Evolutionary conservation across 2,888 invertebrate species (phyloP).

Genomic region (Hipparchia sbordonii): DNA sequence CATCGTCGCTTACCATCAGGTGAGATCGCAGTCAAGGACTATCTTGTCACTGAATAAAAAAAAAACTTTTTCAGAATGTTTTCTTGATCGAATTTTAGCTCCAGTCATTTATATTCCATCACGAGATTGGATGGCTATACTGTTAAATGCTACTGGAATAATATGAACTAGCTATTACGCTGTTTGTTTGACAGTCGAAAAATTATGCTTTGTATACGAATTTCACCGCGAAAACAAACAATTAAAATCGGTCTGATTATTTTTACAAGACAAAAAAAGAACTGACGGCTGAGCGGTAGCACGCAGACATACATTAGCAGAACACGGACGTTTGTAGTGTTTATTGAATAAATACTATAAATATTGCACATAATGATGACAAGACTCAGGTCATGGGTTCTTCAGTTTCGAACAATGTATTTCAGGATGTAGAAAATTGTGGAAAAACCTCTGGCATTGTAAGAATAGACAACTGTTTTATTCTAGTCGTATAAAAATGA

Average conservation of each 20-base stretch:
- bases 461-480: background rate
- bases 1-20: no score
- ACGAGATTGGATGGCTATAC: background rate
- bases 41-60: no score
- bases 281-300: conserved; percentile 50
- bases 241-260: conserved; percentile 68
- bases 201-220: conserved; percentile 35
- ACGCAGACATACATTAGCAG: conserved; percentile 27
- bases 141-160: background rate
- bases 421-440: background rate
- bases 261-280: conserved; percentile 64
- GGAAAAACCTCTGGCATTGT: background rate
- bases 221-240: conserved; percentile 50
- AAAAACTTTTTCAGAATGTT: no score
- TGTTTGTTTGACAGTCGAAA: conserved; percentile 19
- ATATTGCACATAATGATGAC: conserved; percentile 31
- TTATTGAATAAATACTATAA: conserved; percentile 33
- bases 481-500: no score
- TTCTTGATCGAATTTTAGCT: no score
- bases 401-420: conserved; percentile 17
- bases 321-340: conserved; percentile 35
- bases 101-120: background rate
- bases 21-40: no score
- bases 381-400: conserved; percentile 20
- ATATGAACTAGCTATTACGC: background rate